phyloP scores from a whole-genome alignment of 2,113 vertebrate genomes.

The Calypte anna region DNA sequence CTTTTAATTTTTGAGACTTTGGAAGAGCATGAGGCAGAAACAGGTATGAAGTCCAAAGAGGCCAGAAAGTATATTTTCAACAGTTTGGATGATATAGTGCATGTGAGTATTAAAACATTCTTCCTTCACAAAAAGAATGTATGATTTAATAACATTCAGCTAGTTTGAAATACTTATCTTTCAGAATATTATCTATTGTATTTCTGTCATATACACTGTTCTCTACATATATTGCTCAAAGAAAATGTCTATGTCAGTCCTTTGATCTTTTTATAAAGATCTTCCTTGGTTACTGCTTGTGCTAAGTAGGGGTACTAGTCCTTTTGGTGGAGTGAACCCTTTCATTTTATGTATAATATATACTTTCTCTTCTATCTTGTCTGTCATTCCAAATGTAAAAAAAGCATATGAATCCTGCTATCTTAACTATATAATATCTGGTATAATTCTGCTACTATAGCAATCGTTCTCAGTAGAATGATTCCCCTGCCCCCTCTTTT shows the following conservation, averaged over 20 bases:
- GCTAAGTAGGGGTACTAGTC: background rate
- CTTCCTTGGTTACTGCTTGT: background rate
- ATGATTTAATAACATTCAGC: background rate
- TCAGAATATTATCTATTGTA: background rate
- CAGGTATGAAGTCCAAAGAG: conserved; percentile 99
- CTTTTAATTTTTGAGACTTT: conserved; percentile 83
- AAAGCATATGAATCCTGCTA: background rate
- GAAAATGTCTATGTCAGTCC: background rate
- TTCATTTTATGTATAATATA: background rate
- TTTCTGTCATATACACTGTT: background rate
- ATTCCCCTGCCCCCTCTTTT: too few relatives aligned
- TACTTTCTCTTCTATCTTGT: background rate
- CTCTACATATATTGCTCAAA: background rate
- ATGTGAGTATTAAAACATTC: conserved; percentile 82
- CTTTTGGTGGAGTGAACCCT: background rate
- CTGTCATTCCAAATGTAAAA: background rate
- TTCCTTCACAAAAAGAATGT: background rate
- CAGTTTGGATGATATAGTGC: conserved; percentile 98
- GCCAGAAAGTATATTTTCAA: conserved; percentile 99
- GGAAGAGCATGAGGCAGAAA: conserved; percentile 96
- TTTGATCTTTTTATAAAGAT: background rate
- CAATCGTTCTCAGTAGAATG: background rate
- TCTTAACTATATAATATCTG: background rate
- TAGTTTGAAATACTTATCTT: background rate
- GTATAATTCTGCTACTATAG: background rate